These are phyloP conservation scores for Atethmia centrago DNA, from an alignment of 2,888 invertebrate genomes.

Conservation along the genomic window DNA sequence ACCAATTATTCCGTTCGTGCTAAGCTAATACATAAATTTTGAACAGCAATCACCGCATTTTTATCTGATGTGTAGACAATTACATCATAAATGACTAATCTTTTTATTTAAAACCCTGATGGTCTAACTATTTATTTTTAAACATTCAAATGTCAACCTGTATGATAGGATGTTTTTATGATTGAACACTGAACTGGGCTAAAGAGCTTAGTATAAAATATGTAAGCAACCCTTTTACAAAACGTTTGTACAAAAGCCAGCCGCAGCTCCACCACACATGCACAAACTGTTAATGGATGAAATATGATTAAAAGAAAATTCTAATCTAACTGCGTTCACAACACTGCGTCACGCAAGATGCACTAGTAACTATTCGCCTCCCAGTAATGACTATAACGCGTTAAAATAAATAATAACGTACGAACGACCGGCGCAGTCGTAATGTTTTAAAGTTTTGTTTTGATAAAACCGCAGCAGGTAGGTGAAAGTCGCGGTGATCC, in stretches of 20 bases:
- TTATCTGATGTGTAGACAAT: slow-evolving; percentile 31
- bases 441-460: slow-evolving; percentile 75
- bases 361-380: slow-evolving; percentile 54
- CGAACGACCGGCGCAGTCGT: slow-evolving; percentile 56
- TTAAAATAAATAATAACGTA: slow-evolving; percentile 60
- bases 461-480: slow-evolving; percentile 73
- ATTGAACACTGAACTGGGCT: slow-evolving; percentile 41
- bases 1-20: slow-evolving; percentile 20
- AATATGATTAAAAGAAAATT: slow-evolving; percentile 64
- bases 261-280: slow-evolving; percentile 73
- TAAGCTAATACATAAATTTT: slow-evolving; percentile 26
- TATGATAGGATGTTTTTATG: slow-evolving; percentile 37
- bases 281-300: slow-evolving; percentile 73
- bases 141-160: slow-evolving; percentile 27
- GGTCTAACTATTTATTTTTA: neutral
- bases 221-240: slow-evolving; percentile 65
- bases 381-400: slow-evolving; percentile 40
- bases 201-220: slow-evolving; percentile 63
- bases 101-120: slow-evolving; percentile 31
- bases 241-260: slow-evolving; percentile 69
- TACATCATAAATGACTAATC: slow-evolving; percentile 47
- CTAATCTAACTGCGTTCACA: slow-evolving; percentile 59
- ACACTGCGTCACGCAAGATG: slow-evolving; percentile 62
- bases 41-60: slow-evolving; percentile 38
- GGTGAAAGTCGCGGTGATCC: slow-evolving; percentile 83